These are phyloP conservation scores for Belgica antarctica DNA, from an alignment of 2,888 invertebrate genomes.

Conservation along the genomic window DNA sequence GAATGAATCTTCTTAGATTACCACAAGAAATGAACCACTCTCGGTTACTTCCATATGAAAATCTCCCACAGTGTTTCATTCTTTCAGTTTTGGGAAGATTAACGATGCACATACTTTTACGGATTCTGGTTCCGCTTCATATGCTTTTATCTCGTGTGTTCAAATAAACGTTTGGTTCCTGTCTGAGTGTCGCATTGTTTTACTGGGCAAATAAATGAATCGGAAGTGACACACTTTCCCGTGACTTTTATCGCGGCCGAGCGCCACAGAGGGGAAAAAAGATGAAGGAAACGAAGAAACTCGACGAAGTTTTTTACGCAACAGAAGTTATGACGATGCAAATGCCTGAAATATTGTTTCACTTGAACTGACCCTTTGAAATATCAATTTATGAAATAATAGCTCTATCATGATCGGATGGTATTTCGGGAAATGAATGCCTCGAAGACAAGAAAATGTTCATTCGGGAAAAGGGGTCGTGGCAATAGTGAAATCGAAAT, in stretches of 20 bases:
- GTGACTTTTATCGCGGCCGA: neutral
- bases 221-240: constrained; percentile 38
- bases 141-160: neutral
- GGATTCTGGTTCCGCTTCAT: neutral
- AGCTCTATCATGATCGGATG: constrained; percentile 26
- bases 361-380: constrained; percentile 35
- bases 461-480: neutral
- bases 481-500: neutral
- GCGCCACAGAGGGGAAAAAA: neutral
- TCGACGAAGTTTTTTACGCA: neutral
- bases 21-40: constrained; percentile 25
- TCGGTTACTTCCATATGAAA: too few species aligned
- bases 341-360: constrained; percentile 37
- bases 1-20: constrained; percentile 17
- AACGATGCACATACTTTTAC: constrained; percentile 21
- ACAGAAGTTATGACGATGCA: neutral
- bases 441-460: constrained; percentile 29
- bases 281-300: neutral
- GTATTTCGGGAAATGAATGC: constrained; percentile 1
- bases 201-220: constrained; percentile 34
- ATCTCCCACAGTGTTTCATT: constrained; percentile 43
- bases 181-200: neutral
- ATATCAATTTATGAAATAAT: constrained; percentile 38
- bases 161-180: neutral
- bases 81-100: constrained; percentile 27